A percentile compares a stretch with the other conserved stretches of the same genome.
Conservation (phyloP, 2,888 invertebrate genomes). For the Furcula furcula region DNA sequence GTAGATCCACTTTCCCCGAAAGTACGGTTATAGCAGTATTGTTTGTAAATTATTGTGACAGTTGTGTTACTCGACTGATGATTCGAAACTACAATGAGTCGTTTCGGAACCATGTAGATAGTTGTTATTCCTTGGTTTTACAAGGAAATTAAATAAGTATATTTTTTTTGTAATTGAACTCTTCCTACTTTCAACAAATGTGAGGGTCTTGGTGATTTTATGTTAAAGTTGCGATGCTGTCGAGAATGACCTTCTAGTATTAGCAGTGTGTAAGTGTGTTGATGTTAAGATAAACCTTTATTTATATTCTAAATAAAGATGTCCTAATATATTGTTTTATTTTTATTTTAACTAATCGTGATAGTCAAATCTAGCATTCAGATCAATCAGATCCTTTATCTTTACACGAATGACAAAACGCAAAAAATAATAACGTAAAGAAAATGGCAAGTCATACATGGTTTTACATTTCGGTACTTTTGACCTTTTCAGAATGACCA, state of each 20-base stretch:
- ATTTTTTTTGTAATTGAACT: conserved; percentile 39
- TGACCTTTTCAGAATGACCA: not conserved
- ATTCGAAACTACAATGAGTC: conserved; percentile 61
- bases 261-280: conserved; percentile 62
- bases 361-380: conserved; percentile 5
- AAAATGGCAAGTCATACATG: not conserved
- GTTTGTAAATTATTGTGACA: conserved; percentile 68
- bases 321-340: conserved; percentile 42
- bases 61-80: conserved; percentile 77
- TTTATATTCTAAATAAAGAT: conserved; percentile 58
- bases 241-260: conserved; percentile 74
- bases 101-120: conserved; percentile 70
- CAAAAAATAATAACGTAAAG: not conserved
- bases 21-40: conserved; percentile 59
- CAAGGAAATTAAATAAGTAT: conserved; percentile 62
- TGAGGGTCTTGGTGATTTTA: conserved; percentile 64
- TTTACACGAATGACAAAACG: not conserved
- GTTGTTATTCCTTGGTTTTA: conserved; percentile 79
- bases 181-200: conserved; percentile 39
- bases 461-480: not conserved
- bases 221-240: conserved; percentile 59
- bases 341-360: conserved; percentile 19
- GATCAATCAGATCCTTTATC: conserved; percentile 1
- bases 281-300: conserved; percentile 60
- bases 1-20: conserved; percentile 35